Base-by-base conservation (phyloP, 2,888 invertebrate species). In the Rhagonycha lutea region DNA sequence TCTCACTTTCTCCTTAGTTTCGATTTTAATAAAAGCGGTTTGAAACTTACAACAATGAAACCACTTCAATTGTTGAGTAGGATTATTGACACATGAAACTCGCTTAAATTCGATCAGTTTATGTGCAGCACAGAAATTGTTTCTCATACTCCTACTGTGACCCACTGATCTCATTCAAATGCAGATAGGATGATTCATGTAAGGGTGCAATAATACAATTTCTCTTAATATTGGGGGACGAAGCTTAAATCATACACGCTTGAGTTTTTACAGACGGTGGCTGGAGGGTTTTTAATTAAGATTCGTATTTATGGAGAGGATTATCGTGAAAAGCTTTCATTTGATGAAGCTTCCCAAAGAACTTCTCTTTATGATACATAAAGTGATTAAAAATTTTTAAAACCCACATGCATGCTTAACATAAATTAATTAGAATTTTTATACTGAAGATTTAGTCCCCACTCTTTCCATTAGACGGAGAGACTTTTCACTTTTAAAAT, bases 151-250 rank as follows among this genome's bases (percentile, higher is more conserved):
- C 26, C 26, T 65, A 65, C 24, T n/a, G 5, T 65, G 63, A 65
- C 63, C 63, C 63, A 65, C 63, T 65, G 63, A 65, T 65, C 63
- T 65, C 11, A 65, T 65, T 65, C 63, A 65, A 24, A 65, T 65
- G 63, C 63, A 65, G 63, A 65, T 65, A 65, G 26, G 63, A 24
- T 65, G 63, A 65, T 65, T 24, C 24, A 65, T 65, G 63, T 65
- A 26, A 65, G 63, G 63, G 63, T 26, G 63, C 63, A 65, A 65
- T 65, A 65, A 65, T 65, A 65, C 23, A 65, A 65, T 65, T 65
- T 65, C 26, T 65, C 63, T 23, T 65, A 24, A 65, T 24, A 65
- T 65, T 65, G 9, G 63, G 63, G 63, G 63, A 65, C n/a, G 63
- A 24, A 65, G 26, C 26, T 65, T 24, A 65, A 65, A 65, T 65